Percentiles rank a stretch among this genome's conserved stretches.
phyloP scores from a whole-genome alignment of 2,797 vertebrate species.

The Florisuga fusca region DNA sequence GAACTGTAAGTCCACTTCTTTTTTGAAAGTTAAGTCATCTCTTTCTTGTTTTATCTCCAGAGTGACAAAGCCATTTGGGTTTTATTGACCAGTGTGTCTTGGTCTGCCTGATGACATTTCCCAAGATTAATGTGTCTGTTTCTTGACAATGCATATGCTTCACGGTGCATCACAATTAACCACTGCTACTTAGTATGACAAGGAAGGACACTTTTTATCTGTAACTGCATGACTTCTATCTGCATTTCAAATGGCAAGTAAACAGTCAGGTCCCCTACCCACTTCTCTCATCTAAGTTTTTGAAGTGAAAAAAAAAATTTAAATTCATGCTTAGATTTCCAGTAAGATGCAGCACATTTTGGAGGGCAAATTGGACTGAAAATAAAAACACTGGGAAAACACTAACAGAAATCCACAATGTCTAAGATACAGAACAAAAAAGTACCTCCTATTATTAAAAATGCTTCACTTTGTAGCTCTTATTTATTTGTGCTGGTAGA shows the following conservation, averaged over 20 bases:
- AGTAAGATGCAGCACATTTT: neutral
- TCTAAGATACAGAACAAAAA: neutral
- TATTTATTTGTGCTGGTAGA: slow-evolving; percentile 13
- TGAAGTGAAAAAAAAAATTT: neutral
- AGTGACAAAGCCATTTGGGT: slow-evolving; percentile 46
- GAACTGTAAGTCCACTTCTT: neutral
- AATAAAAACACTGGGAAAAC: neutral
- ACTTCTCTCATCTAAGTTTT: slow-evolving; percentile 17
- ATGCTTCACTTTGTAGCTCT: slow-evolving; percentile 25
- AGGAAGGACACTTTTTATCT: slow-evolving; percentile 29
- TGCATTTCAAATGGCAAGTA: slow-evolving; percentile 54
- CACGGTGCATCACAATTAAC: slow-evolving; percentile 59
- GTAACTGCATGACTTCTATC: slow-evolving; percentile 16
- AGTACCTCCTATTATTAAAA: neutral
- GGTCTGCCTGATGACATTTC: slow-evolving; percentile 51
- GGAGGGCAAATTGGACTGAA: slow-evolving; percentile 4
- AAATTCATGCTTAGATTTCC: neutral
- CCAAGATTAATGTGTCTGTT: slow-evolving; percentile 64
- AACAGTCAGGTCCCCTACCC: neutral
- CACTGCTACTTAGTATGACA: slow-evolving; percentile 30
- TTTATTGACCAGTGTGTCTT: slow-evolving; percentile 63
- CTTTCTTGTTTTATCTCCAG: neutral
- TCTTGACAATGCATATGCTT: slow-evolving; percentile 10
- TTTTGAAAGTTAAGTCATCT: slow-evolving; percentile 15
- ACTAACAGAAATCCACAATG: neutral